A percentile compares a stretch with the other conserved stretches of the same genome.
phyloP scores from a whole-genome alignment of 2,888 invertebrate species.

The Sminthurinus aureus region DNA sequence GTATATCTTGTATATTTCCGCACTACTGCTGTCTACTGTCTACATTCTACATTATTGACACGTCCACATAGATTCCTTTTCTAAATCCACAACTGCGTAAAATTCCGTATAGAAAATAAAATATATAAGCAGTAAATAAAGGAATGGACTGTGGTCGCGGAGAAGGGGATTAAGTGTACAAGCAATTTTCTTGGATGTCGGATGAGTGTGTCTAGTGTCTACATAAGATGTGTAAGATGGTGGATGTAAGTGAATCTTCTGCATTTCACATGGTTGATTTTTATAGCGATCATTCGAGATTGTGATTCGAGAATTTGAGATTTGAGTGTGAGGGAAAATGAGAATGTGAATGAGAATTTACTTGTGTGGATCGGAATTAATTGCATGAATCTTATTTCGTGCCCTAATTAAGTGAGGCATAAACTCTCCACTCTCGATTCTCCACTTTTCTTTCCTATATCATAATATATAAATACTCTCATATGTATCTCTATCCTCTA shows the following conservation, averaged over 20 bases:
- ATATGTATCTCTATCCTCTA: background rate
- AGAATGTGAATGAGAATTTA: background rate
- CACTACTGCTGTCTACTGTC: too few species aligned
- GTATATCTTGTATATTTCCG: too few species aligned
- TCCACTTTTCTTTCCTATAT: background rate
- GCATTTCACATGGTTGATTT: slow-evolving; percentile 7
- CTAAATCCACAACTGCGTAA: background rate
- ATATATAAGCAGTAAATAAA: background rate
- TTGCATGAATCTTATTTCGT: background rate
- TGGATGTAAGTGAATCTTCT: background rate
- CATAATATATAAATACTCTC: background rate
- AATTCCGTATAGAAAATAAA: background rate
- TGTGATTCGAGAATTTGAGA: background rate
- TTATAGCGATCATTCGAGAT: slow-evolving; percentile 11
- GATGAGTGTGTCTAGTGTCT: background rate
- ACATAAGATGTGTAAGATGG: background rate
- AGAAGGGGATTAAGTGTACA: background rate
- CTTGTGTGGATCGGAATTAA: too few species aligned
- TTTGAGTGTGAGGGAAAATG: background rate
- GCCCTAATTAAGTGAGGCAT: slow-evolving; percentile 6
- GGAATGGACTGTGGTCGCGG: background rate
- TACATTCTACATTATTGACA: too few species aligned
- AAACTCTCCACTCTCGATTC: background rate
- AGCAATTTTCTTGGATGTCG: background rate
- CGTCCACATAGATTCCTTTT: too few species aligned